Percentiles rank a stretch among this genome's conserved stretches.
Evolutionary conservation across 1,140 invertebrate genomes (phyloP).

Genomic region (Calycopis cecrops): DNA sequence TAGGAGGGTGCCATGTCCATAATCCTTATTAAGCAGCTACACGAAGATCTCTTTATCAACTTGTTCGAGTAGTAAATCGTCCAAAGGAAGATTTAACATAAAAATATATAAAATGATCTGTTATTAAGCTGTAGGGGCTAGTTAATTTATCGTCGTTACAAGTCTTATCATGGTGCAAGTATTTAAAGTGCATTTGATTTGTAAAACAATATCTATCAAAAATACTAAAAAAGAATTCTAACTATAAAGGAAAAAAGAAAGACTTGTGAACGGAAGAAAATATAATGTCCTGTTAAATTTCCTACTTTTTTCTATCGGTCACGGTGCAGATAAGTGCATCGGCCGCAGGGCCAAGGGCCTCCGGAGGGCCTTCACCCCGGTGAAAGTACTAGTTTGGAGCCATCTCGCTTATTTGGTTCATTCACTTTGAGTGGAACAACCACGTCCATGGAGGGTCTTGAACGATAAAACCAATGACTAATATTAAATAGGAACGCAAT

Average conservation of each 20-base stretch:
- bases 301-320: conserved; percentile 16
- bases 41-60: no score
- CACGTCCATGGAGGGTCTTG: conserved; percentile 26
- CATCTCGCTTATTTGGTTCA: conserved; percentile 62
- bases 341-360: conserved; percentile 44
- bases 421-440: conserved; percentile 45
- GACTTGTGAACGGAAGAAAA: conserved; percentile 3
- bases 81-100: no score
- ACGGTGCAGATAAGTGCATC: conserved; percentile 39
- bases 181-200: not conserved
- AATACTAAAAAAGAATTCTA: no score
- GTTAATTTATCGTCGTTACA: no score
- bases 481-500: conserved; percentile 10
- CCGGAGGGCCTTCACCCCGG: conserved; percentile 49
- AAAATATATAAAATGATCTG: no score
- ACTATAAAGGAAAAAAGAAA: not conserved
- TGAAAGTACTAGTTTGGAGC: conserved; percentile 50
- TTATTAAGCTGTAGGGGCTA: no score
- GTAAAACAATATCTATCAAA: no score
- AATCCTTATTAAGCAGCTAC: no score
- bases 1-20: no score
- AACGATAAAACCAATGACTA: conserved; percentile 18
- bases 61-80: no score
- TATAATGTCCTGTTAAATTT: conserved; percentile 1
- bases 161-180: no score